Percentiles rank a stretch among this genome's conserved stretches.
Evolutionary conservation across 1,140 invertebrate genomes (phyloP).

Genomic region (Sogatella furcifera): DNA sequence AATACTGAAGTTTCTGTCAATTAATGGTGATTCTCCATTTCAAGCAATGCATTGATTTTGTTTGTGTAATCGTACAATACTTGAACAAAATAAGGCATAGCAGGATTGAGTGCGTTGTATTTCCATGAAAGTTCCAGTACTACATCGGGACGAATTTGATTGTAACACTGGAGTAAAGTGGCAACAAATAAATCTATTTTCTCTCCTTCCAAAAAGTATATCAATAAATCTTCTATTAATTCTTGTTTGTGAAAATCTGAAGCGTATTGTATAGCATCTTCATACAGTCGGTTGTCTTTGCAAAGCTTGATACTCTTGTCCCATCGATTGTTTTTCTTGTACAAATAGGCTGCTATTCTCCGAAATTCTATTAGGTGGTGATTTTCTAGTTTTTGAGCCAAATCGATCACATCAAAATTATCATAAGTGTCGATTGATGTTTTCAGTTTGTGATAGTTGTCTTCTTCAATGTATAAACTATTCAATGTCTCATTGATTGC

Average conservation of each 20-base stretch:
- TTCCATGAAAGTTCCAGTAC: slow-evolving; percentile 97
- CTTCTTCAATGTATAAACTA: slow-evolving; percentile 92
- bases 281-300: slow-evolving; percentile 94
- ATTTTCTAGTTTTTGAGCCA: slow-evolving; percentile 95
- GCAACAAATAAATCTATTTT: slow-evolving; percentile 96
- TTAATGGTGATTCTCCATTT: too few relatives aligned
- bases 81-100: slow-evolving; percentile 99
- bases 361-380: slow-evolving; percentile 98
- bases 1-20: too few relatives aligned
- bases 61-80: slow-evolving; percentile 56
- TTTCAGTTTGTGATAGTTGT: slow-evolving; percentile 85
- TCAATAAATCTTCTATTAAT: slow-evolving; percentile 93
- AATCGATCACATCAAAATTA: slow-evolving; percentile 97
- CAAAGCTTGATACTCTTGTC: slow-evolving; percentile 98
- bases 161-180: slow-evolving; percentile 95
- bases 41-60: slow-evolving; percentile 33
- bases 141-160: slow-evolving; percentile 93
- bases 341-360: slow-evolving; percentile 96
- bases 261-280: slow-evolving; percentile 98
- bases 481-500: slow-evolving; percentile 98
- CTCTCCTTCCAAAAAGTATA: slow-evolving; percentile 93
- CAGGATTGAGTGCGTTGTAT: slow-evolving; percentile 97
- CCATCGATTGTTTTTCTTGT: slow-evolving; percentile 99
- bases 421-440: slow-evolving; percentile 98
- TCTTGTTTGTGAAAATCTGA: slow-evolving; percentile 92